Base-by-base conservation (phyloP, 1,140 invertebrate species). In the Drosophila malerkotliana region DNA sequence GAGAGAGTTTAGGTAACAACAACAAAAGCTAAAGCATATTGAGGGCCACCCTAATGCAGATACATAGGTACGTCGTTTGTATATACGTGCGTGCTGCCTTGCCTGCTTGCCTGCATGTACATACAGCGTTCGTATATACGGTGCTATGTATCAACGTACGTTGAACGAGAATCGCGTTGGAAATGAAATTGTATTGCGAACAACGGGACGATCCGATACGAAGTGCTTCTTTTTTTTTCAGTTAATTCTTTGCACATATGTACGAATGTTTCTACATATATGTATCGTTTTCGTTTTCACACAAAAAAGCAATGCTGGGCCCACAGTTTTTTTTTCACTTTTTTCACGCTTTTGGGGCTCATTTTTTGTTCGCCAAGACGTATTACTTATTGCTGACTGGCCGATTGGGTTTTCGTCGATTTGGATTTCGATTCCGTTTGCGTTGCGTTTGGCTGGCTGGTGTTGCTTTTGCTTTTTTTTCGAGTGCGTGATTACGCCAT, bases 401-500 rank as follows among this genome's bases (percentile, higher is more conserved):
- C 80, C 71, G 76, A 84, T 84, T 83, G 72, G 72, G 47, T 54
- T 77, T 80, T 72, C 32, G 59, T 67, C 41, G 41, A 44, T 44
- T 44, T 15, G 24, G 59, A 48, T 53, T 67, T 62, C n/a, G 47
- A 88, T 88, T 87, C 75, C 75, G 75, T 79, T 88, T 78, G 74
- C 73, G 73, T 85, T 78, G 83, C 75, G n/a, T 44, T 44, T 44
- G 41, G 5, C 15, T 44, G 15, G 61, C 68, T 68, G 57, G 52
- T 44, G n/a, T 60, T 80, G 60, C 63, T 62, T 77, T 79, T 79
- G 69, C 73, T 74, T 77, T 68, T 77, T 68, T 68, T 77, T 66
- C 77, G 67, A 76, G 83, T 88, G 83, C 83, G 82, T 85, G 83
- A 88, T 88, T 88, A 88, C 83, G 83, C 83, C 83, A 88, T 88